Evolutionary conservation across 1,140 invertebrate species (phyloP).

Genomic region (Drosophila yakuba): DNA sequence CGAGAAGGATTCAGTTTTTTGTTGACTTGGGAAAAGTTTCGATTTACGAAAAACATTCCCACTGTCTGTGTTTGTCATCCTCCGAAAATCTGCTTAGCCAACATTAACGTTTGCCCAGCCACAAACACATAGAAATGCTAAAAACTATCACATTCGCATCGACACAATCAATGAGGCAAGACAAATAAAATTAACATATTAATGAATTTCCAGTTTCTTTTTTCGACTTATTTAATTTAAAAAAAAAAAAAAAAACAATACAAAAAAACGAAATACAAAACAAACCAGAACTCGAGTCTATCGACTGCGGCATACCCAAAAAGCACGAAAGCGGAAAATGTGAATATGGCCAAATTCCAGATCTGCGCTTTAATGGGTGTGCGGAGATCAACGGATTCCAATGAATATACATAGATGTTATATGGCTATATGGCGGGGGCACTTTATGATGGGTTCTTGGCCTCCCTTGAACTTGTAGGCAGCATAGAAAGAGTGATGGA

Average conservation of each 20-base stretch:
- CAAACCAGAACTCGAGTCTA: constrained; percentile 13
- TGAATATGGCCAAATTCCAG: constrained; percentile 1
- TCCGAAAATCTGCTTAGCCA: constrained; percentile 47
- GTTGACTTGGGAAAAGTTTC: constrained; percentile 25
- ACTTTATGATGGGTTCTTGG: constrained; percentile 4
- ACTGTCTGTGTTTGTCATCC: constrained; percentile 31
- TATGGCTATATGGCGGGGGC: not conserved
- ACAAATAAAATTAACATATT: constrained; percentile 77
- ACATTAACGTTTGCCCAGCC: constrained; percentile 19
- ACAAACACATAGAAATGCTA: not conserved
- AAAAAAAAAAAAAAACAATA: constrained; percentile 13
- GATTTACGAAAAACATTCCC: constrained; percentile 35
- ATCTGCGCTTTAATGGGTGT: constrained; percentile 7
- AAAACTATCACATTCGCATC: constrained; percentile 5
- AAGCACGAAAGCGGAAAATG: not conserved
- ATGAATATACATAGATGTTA: not conserved
- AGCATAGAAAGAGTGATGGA: not conserved
- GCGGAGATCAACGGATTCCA: constrained; percentile 15
- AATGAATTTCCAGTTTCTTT: constrained; percentile 80
- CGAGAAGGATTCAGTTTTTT: constrained; percentile 28
- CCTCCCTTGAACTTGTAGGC: constrained; percentile 25
- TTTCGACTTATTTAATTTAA: constrained; percentile 50
- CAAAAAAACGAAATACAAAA: constrained; percentile 1
- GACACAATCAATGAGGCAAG: constrained; percentile 57
- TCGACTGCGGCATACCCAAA: constrained; percentile 20